phyloP scores from a whole-genome alignment of 2,797 vertebrate genomes.

The Phyllotis vaccarum region DNA sequence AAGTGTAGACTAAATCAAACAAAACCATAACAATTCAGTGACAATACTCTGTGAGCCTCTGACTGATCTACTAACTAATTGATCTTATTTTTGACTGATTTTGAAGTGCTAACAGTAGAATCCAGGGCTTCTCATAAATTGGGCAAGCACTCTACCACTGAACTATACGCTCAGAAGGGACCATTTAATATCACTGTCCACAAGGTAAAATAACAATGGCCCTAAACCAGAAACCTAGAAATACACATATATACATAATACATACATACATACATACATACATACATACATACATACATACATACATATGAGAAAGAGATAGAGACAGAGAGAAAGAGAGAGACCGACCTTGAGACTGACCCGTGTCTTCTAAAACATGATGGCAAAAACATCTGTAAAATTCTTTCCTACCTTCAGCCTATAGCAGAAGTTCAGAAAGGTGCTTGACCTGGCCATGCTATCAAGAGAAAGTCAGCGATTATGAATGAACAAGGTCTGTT shows the following conservation, averaged over 20 bases:
- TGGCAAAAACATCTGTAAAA: neutral
- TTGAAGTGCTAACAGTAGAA: neutral
- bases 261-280: neutral
- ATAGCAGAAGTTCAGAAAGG: neutral
- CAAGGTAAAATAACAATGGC: neutral
- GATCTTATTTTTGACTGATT: neutral
- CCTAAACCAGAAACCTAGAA: neutral
- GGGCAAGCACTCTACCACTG: neutral
- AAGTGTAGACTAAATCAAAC: slow-evolving; percentile 10
- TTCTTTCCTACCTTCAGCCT: neutral
- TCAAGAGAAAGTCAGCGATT: neutral
- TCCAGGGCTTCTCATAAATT: neutral
- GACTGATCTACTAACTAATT: neutral
- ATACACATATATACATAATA: neutral
- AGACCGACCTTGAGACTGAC: neutral
- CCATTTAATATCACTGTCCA: neutral
- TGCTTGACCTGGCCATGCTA: fast-evolving
- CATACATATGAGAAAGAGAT: neutral
- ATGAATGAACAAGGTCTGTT: fast-evolving
- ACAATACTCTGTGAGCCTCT: neutral
- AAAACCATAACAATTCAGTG: slow-evolving; percentile 13
- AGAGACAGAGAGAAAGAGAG: too few relatives aligned
- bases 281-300: neutral
- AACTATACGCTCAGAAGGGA: neutral
- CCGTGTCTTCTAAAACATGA: neutral